Base-by-base conservation (phyloP, 2,888 invertebrate genomes). In the Nemurella pictetii region DNA sequence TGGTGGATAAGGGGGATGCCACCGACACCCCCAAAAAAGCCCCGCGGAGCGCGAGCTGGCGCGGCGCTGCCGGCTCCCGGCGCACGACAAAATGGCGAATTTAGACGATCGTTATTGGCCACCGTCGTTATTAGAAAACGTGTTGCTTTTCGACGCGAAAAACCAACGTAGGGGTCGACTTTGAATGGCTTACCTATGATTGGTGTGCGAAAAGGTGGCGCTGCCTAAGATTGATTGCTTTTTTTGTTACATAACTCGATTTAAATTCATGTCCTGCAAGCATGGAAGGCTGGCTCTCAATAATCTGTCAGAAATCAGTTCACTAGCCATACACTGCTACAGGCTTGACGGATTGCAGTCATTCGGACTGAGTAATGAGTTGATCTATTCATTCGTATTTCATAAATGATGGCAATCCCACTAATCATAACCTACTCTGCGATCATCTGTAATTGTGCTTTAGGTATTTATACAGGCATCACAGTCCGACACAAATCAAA, bases 51-150 rank as follows among this genome's bases (percentile, higher is more conserved):
- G 35, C 55, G 80, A 20, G 26, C 75, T 75, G 75, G 28, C 12
- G 26, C 30, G 28, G n/a, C 78, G 30, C 28, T n/a, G 12, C 72
- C 29, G 81, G 36, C 82, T 72, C 82, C 25, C 55, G 55, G 29
- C 55, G 55, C 72, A 72, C 82, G 82, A 82, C 82, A 82, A 82
- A 82, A 82, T 82, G 82, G 82, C 82, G 82, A 82, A 7, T 55
- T 72, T 15, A 20, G 55, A 28, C 82, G 82, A 82, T 82, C 82
- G 82, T 82, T 82, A 82, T 82, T 55, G 55, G 55, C 15, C 55
- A 20, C 55, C 55, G 3, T 7, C 55, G 55, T 12, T 55, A 2
- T 55, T 55, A 55, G 55, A 55, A 12, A 55, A 55, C 80, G 20
- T n/a, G 80, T 35, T 78, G 78, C 12, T 78, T 30, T 78, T 27